phyloP scores from a whole-genome alignment of 2,113 vertebrate species.

The Oxyura jamaicensis region DNA sequence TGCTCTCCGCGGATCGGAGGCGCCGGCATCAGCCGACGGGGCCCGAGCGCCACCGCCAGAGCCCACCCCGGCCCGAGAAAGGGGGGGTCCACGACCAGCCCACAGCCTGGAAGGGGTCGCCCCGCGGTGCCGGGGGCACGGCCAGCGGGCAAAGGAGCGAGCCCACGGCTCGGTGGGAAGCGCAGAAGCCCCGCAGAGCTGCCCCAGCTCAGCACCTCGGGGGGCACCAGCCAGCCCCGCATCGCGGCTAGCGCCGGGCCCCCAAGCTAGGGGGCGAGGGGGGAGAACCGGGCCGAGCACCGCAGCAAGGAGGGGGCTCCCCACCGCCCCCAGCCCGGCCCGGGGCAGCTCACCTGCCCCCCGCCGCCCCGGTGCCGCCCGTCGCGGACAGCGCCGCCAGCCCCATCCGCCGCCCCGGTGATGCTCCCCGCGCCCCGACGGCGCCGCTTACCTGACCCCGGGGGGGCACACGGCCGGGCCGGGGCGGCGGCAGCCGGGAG shows the following conservation, averaged over 20 bases:
- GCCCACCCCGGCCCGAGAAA: neutral
- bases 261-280: neutral
- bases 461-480: neutral
- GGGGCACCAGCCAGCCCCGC: neutral
- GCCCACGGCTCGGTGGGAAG: too few species aligned
- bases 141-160: too few species aligned
- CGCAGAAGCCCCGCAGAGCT: neutral
- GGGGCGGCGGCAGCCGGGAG: neutral
- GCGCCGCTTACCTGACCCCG: constrained; percentile 20
- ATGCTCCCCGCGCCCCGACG: neutral
- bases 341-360: neutral
- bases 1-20: neutral
- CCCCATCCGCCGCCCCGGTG: neutral
- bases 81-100: neutral
- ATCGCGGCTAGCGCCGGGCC: neutral
- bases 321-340: neutral
- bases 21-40: neutral
- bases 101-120: neutral
- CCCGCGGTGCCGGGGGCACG: neutral
- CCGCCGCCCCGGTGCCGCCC: neutral
- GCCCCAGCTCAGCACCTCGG: neutral
- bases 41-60: neutral
- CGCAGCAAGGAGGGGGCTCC: neutral
- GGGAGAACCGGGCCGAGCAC: too few species aligned
- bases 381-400: neutral